phyloP scores from a whole-genome alignment of 2,113 vertebrate genomes.

The Enhydra lutris region DNA sequence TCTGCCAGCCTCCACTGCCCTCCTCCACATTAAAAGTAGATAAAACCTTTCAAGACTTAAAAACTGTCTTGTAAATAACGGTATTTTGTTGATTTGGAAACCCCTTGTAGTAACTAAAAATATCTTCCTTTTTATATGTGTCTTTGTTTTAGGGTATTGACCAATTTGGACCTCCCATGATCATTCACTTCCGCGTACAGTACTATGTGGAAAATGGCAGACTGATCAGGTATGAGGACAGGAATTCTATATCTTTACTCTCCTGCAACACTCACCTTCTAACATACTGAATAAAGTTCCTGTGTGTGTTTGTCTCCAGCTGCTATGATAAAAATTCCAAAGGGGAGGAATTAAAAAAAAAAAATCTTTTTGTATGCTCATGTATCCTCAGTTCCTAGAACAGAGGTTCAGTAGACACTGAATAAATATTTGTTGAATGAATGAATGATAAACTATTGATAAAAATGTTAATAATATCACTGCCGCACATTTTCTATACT shows the following conservation, averaged over 20 bases:
- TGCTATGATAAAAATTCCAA: neutral
- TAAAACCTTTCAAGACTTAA: neutral
- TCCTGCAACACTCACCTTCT: neutral
- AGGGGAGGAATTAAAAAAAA: neutral
- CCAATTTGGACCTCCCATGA: constrained; percentile 98
- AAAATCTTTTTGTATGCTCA: neutral
- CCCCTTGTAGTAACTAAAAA: neutral
- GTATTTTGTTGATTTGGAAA: constrained; percentile 23
- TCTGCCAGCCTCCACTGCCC: neutral
- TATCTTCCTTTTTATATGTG: constrained; percentile 40
- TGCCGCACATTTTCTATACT: neutral
- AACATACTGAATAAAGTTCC: too few species aligned
- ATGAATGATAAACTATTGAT: neutral
- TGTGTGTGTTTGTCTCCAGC: neutral
- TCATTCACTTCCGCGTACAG: constrained; percentile 98
- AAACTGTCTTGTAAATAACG: neutral
- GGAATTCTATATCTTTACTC: neutral
- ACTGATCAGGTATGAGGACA: constrained; percentile 89
- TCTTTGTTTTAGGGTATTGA: constrained; percentile 91
- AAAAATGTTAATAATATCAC: neutral
- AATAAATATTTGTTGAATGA: neutral
- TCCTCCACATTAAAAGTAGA: neutral
- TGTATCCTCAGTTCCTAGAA: neutral
- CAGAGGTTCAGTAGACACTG: neutral
- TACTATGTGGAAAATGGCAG: constrained; percentile 98